Base-by-base conservation (phyloP, 2,888 invertebrate genomes). In the Exocentrus adspersus region DNA sequence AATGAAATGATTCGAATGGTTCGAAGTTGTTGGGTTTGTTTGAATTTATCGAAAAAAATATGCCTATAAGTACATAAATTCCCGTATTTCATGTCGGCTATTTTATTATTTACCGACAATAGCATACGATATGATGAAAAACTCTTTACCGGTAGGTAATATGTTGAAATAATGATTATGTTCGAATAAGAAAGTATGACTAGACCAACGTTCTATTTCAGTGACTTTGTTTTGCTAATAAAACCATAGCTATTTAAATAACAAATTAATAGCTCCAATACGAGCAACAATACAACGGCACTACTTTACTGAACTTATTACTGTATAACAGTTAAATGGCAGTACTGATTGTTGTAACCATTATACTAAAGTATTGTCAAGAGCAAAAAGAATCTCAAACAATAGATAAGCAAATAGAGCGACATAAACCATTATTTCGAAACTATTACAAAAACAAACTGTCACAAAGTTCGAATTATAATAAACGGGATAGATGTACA, bases 401-500 rank as follows among this genome's bases (percentile, higher is more conserved):
- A 51, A 51, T 37, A 51, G 51, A 17, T 37, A 51, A 51, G 19
- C 12, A 51, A 32, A 20, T 37, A 17, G 51, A 51, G 37, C 6
- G 30, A n/a, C 51, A 51, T 32, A 51, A 51, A 51, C 32, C 30
- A 51, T 37, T 32, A 51, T 51, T 51, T 51, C 32, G 51, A 51
- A 51, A 51, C 51, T 32, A 30, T 32, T 51, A 51, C 51, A 54
- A 42, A 54, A 54, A 54, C 43, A 43, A 54, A 54, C 43, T 45
- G 43, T 43, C 54, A 19, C 51, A 24, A 28, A 43, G 24, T 45
- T 46, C 32, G 46, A 57, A 57, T 57, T 57, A 56, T 30, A 45
- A 45, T 56, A 57, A 46, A 46, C 32, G 12, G 46, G 46, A 57
- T 45, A 46, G 57, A 57, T 32, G 32, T 46, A 46, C 46, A 45